Evolutionary conservation across 2,888 invertebrate genomes (phyloP), one percentile per base, ranked within the genome.

Genomic region (Ophraella communa): DNA sequence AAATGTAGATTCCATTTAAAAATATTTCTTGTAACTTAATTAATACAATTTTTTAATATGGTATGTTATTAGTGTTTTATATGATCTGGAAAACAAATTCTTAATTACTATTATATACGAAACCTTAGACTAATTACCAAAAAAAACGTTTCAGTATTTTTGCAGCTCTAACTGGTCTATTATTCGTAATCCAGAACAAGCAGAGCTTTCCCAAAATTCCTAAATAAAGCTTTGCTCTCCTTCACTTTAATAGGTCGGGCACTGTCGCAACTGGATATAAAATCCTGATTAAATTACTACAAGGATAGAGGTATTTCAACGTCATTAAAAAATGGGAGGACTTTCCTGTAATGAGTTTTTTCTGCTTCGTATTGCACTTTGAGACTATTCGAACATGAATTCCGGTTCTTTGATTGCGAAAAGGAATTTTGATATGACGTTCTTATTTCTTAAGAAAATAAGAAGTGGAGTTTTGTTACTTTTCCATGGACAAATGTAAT

Each of bases 201-300:
- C 76, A 30, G 77, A 79, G 80, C 79, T 80, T 80, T 80, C 76
- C 78, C 74, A 75, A 79, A 80, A 80, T 80, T 79, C 79, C 78
- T 64, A 73, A 72, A 75, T 77, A 78, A 77, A 79, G 70, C 71
- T 76, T 71, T 66, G 73, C 71, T 69, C 69, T 53, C 69, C 71
- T 71, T 70, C 64, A 63, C 71, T 75, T 74, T 75, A 77, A 76
- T 76, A 74, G 77, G 74, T 56, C 51, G 64, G 71, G 71, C 73
- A 75, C 76, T 76, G 74, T 73, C 74, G 75, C 71, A 71, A 74
- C 73, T 71, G 74, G 74, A 76, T 77, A 76, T 76, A 77, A 77
- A 77, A 76, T 71, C 71, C 68, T 64, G 69, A 70, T 75, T 73
- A 73, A 73, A 73, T 73, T 73, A 73, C 72, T 69, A 73, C 71